Evolutionary conservation across 2,888 invertebrate species (phyloP).

Genomic region (Myathropa florea): DNA sequence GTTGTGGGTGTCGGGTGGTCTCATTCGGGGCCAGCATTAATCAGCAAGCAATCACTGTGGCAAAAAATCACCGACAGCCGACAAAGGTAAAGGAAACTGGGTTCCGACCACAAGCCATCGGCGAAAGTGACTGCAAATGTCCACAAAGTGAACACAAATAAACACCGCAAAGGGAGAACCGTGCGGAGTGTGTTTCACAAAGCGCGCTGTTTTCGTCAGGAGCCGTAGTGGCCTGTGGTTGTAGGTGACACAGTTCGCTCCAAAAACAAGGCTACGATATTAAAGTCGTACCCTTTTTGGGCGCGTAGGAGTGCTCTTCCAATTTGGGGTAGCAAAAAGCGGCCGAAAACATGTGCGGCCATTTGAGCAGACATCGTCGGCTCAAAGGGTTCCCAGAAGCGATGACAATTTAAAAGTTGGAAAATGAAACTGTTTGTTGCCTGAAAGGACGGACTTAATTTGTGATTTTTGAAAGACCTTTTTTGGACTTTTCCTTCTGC

Average conservation of each 20-base stretch:
- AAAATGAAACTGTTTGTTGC: neutral
- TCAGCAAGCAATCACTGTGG: neutral
- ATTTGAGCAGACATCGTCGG: neutral
- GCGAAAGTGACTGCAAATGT: neutral
- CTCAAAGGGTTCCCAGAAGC: neutral
- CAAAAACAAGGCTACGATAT: neutral
- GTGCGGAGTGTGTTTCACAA: neutral
- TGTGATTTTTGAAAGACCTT: no score
- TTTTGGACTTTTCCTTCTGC: no score
- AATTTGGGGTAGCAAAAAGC: neutral
- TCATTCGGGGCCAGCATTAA: neutral
- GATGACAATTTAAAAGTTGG: neutral
- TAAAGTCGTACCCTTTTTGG: neutral
- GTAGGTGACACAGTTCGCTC: neutral
- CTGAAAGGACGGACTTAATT: no score
- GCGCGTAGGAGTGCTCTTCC: neutral
- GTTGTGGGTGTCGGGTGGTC: neutral
- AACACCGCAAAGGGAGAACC: neutral
- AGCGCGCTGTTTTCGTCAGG: neutral
- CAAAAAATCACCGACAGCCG: neutral
- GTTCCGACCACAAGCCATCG: neutral
- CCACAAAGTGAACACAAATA: neutral
- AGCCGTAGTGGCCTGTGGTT: neutral
- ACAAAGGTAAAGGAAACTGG: neutral
- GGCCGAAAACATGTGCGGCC: neutral